These are phyloP conservation scores for Platypus cylindrus DNA, from an alignment of 2,888 invertebrate genomes.

Conservation along the genomic window DNA sequence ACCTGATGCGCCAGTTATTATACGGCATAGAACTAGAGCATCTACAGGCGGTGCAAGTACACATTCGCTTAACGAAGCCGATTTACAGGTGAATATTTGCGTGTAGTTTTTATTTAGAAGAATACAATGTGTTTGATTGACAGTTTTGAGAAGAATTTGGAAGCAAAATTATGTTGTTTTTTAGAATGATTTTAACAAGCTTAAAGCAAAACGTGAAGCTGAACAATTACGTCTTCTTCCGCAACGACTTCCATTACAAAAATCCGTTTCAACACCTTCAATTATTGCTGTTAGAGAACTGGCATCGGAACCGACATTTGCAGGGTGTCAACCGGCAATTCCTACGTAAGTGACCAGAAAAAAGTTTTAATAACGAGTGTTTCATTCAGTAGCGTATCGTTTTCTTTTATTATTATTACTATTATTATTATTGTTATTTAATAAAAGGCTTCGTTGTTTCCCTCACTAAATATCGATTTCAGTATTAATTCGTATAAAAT, in stretches of 20 bases:
- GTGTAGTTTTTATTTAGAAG: not conserved
- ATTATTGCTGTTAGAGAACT: conserved; percentile 60
- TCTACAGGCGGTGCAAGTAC: conserved; percentile 49
- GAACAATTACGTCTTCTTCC: conserved; percentile 41
- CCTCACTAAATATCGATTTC: too few species aligned
- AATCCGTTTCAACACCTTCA: conserved; percentile 82
- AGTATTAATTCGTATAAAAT: too few species aligned
- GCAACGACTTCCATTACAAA: conserved; percentile 68
- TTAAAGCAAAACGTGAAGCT: conserved; percentile 47
- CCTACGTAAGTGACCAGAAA: conserved; percentile 44
- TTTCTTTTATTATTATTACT: conserved; percentile 1
- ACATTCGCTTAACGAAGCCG: conserved; percentile 79
- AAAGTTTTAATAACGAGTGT: too few species aligned
- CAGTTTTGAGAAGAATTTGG: not conserved
- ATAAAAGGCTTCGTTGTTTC: too few species aligned
- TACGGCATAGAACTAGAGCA: conserved; percentile 35
- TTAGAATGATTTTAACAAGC: conserved; percentile 63
- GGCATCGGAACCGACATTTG: conserved; percentile 41
- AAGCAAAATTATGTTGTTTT: conserved; percentile 14
- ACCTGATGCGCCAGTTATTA: conserved; percentile 36
- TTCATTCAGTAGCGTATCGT: not conserved
- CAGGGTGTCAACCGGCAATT: conserved; percentile 39
- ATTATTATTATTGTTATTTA: too few species aligned
- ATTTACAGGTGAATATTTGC: conserved; percentile 52
- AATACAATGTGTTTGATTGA: conserved; percentile 2